Conservation (phyloP, 2,797 vertebrate species). For the Cryptoblepharus egeriae region DNA sequence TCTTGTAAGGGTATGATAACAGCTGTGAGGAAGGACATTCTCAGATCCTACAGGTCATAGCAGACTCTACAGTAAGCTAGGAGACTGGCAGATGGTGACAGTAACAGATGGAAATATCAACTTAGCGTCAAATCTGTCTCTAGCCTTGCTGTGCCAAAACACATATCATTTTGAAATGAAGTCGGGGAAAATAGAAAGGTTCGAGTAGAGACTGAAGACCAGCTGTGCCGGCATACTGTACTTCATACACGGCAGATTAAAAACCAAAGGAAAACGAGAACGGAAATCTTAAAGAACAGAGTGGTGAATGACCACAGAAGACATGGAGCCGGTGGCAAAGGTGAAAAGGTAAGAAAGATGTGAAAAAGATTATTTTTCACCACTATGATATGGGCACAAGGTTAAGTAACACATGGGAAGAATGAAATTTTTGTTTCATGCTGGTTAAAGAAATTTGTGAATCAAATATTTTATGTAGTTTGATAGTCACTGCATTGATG, state of each 20-base stretch:
- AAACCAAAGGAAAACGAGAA: background rate
- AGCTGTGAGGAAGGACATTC: conserved; percentile 27
- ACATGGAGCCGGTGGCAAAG: conserved; percentile 37
- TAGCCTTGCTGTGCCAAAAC: conserved; percentile 2
- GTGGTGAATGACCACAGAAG: background rate
- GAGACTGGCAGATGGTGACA: background rate
- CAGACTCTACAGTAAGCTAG: rapidly evolving
- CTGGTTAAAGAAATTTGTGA: background rate
- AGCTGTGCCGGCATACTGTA: background rate
- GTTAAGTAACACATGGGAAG: background rate
- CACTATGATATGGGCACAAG: background rate
- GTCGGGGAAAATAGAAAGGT: background rate
- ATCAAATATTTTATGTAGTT: background rate
- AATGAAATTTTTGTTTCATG: background rate
- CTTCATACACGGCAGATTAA: rapidly evolving
- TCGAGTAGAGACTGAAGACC: background rate
- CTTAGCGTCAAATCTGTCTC: background rate
- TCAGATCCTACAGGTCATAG: background rate
- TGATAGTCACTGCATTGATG: too few relatives aligned
- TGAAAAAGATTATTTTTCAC: background rate
- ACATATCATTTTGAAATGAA: conserved; percentile 2
- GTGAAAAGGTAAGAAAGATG: conserved; percentile 49
- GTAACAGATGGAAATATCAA: conserved; percentile 18
- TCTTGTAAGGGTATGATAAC: conserved; percentile 24
- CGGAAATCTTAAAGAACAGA: rapidly evolving